Conservation (phyloP, 2,888 invertebrate genomes). For the Trichopoda pennipes region DNA sequence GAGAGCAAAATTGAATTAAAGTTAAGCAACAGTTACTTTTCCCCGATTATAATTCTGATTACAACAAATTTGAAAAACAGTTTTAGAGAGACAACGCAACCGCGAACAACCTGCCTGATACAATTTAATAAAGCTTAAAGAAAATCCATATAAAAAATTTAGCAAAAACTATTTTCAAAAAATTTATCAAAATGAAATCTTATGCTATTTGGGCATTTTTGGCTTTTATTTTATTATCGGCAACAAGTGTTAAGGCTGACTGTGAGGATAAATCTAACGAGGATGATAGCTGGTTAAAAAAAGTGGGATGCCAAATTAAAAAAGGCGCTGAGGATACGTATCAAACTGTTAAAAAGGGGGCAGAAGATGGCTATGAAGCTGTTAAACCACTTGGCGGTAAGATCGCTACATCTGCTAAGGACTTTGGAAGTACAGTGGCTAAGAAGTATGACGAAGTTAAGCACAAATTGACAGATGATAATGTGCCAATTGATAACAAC, state of each 20-base stretch:
- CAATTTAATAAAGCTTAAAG: background rate
- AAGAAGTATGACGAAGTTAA: conserved; percentile 77
- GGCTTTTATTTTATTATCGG: conserved; percentile 64
- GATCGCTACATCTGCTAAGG: conserved; percentile 76
- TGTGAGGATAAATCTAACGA: conserved; percentile 68
- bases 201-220: conserved; percentile 68
- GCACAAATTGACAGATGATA: conserved; percentile 75
- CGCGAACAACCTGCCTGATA: conserved; percentile 16
- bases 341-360: conserved; percentile 76
- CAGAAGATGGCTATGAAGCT: conserved; percentile 74
- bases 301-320: conserved; percentile 75
- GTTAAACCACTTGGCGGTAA: conserved; percentile 76
- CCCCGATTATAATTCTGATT: conserved; percentile 27
- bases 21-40: conserved; percentile 5
- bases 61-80: conserved; percentile 33
- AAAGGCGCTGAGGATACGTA: conserved; percentile 75
- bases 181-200: conserved; percentile 71
- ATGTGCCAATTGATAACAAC: conserved; percentile 28
- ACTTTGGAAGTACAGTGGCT: conserved; percentile 74
- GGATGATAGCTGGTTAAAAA: conserved; percentile 75
- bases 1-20: background rate
- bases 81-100: conserved; percentile 31
- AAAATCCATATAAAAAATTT: background rate
- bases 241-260: conserved; percentile 68
- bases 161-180: background rate